phyloP scores from a whole-genome alignment of 2,113 vertebrate species.

The Cryptotis parvus region DNA sequence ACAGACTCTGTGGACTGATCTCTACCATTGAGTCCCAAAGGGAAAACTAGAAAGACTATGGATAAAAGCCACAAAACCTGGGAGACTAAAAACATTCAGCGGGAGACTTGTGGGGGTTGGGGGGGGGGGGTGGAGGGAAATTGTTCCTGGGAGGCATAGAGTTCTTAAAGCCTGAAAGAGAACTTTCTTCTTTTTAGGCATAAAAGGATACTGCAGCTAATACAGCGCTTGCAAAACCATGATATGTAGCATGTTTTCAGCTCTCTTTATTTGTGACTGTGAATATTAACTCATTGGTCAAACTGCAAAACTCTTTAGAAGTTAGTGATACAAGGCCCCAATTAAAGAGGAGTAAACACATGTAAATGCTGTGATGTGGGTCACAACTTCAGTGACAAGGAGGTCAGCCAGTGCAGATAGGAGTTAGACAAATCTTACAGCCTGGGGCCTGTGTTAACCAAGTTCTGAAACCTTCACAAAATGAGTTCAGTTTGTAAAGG shows the following conservation, averaged over 20 bases:
- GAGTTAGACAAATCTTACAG: not conserved
- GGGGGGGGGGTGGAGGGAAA: too few relatives aligned
- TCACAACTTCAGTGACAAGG: not conserved
- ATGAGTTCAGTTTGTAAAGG: not conserved
- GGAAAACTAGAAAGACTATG: conserved; percentile 26
- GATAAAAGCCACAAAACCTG: conserved; percentile 34
- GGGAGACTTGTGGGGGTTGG: too few relatives aligned
- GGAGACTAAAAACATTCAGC: not conserved
- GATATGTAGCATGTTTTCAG: not conserved
- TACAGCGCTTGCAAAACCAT: conserved; percentile 23
- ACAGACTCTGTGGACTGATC: not conserved
- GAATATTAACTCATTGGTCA: conserved; percentile 53
- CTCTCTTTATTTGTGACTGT: conserved; percentile 48
- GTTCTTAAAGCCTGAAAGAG: conserved; percentile 1
- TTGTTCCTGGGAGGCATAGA: not conserved
- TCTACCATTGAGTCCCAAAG: not conserved
- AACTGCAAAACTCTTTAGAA: conserved; percentile 36
- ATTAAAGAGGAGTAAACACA: not conserved
- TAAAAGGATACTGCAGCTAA: conserved; percentile 1
- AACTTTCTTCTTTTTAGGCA: conserved; percentile 49
- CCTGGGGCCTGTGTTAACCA: not conserved
- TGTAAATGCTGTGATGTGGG: not conserved
- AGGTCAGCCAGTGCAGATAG: not conserved
- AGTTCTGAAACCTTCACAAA: not conserved
- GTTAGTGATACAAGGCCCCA: not conserved